Evolutionary conservation across 2,797 vertebrate genomes (phyloP).

Genomic region (Cuniculus paca): DNA sequence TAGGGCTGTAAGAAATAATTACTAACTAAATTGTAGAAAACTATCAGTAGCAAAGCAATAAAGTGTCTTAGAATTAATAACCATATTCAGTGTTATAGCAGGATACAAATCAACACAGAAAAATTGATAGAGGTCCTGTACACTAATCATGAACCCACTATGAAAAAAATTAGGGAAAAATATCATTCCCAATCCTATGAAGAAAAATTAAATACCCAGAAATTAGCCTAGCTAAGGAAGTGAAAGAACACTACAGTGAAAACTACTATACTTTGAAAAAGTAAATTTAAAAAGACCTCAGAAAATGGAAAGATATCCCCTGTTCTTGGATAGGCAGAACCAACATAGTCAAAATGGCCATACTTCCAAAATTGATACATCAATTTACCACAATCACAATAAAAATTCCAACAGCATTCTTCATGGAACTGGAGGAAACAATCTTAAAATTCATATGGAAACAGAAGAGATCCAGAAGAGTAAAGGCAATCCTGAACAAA

Average conservation of each 20-base stretch:
- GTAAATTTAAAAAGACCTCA: not conserved
- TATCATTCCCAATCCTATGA: not conserved
- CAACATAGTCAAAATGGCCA: not conserved
- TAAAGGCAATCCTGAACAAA: not conserved
- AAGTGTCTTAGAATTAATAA: not conserved
- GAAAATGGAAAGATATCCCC: not conserved
- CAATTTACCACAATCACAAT: not conserved
- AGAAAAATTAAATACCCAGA: not conserved
- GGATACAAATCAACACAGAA: not conserved
- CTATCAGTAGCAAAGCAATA: not conserved
- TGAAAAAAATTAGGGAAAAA: not conserved
- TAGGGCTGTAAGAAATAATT: not conserved
- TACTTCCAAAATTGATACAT: not conserved
- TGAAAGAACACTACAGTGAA: not conserved
- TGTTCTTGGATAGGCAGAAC: not conserved
- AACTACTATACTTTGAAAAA: not conserved
- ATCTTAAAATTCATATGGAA: not conserved
- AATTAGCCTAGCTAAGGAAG: not conserved
- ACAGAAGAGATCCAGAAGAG: not conserved
- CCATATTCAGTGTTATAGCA: not conserved
- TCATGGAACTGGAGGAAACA: not conserved
- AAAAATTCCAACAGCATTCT: not conserved
- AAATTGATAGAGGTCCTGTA: not conserved
- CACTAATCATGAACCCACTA: not conserved
- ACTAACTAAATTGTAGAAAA: constrained; percentile 6